These are phyloP conservation scores for Speoplatyrhinus poulsoni DNA, from an alignment of 2,113 vertebrate species.

Conservation along the genomic window DNA sequence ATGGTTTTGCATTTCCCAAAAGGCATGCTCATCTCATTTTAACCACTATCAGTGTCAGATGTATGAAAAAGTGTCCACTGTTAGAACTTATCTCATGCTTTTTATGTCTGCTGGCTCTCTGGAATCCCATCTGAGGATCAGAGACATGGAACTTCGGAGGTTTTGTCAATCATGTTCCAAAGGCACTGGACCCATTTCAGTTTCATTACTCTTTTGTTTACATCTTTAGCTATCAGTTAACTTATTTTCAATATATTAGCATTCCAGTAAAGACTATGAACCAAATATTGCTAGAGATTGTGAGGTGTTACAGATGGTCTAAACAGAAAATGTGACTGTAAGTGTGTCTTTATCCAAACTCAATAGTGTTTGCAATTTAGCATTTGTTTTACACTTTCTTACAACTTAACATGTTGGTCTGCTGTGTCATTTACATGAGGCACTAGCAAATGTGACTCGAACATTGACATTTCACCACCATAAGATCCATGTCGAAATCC, in stretches of 20 bases:
- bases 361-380: too few relatives aligned
- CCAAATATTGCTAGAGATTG: slow-evolving; percentile 66
- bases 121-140: slow-evolving; percentile 47
- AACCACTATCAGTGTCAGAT: slow-evolving; percentile 70
- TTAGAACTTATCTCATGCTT: slow-evolving; percentile 23
- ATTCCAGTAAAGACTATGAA: slow-evolving; percentile 67
- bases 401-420: slow-evolving; percentile 43
- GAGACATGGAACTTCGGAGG: slow-evolving; percentile 62
- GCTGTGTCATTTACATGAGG: slow-evolving; percentile 55
- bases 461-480: slow-evolving; percentile 40
- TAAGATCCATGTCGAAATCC: slow-evolving; percentile 65
- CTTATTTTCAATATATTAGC: slow-evolving; percentile 52
- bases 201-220: slow-evolving; percentile 27
- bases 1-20: slow-evolving; percentile 32
- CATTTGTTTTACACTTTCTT: slow-evolving; percentile 8
- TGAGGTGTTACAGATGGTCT: too few relatives aligned
- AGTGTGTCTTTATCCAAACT: too few relatives aligned
- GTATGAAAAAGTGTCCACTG: slow-evolving; percentile 40
- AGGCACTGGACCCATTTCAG: background rate
- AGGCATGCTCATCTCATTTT: slow-evolving; percentile 36
- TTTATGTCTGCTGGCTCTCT: slow-evolving; percentile 36
- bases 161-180: slow-evolving; percentile 32
- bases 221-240: slow-evolving; percentile 24
- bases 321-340: too few relatives aligned
- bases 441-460: slow-evolving; percentile 55